phyloP scores from a whole-genome alignment of 2,113 vertebrate species.

The Capricornis sumatraensis region DNA sequence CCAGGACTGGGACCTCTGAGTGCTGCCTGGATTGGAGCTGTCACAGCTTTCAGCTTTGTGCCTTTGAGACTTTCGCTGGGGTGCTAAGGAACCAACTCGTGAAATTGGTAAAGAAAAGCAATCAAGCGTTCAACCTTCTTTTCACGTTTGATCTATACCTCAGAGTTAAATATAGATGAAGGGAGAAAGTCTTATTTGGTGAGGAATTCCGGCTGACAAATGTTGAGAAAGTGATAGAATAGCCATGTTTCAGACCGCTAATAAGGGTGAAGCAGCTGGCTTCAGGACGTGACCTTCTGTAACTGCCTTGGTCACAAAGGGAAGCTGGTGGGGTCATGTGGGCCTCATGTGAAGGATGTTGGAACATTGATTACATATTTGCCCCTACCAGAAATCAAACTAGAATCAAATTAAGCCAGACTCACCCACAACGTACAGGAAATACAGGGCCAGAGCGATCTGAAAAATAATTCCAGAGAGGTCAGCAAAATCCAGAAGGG shows the following conservation, averaged over 20 bases:
- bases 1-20: neutral
- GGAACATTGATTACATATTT: neutral
- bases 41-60: neutral
- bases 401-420: neutral
- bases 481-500: neutral
- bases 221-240: neutral
- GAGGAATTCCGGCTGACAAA: neutral
- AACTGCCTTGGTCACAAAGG: neutral
- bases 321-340: neutral
- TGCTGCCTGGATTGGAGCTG: no score
- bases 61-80: neutral
- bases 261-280: neutral
- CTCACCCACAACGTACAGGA: neutral
- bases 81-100: neutral
- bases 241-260: neutral
- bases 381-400: neutral
- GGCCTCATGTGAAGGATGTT: accelerated
- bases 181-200: neutral
- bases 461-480: neutral
- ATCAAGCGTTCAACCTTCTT: accelerated
- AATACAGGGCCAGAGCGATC: neutral
- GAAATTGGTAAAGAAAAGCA: neutral
- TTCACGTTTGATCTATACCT: accelerated
- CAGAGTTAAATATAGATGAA: neutral
- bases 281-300: neutral